phyloP scores from a whole-genome alignment of 2,797 vertebrate species.

The Chaetophractus vellerosus region DNA sequence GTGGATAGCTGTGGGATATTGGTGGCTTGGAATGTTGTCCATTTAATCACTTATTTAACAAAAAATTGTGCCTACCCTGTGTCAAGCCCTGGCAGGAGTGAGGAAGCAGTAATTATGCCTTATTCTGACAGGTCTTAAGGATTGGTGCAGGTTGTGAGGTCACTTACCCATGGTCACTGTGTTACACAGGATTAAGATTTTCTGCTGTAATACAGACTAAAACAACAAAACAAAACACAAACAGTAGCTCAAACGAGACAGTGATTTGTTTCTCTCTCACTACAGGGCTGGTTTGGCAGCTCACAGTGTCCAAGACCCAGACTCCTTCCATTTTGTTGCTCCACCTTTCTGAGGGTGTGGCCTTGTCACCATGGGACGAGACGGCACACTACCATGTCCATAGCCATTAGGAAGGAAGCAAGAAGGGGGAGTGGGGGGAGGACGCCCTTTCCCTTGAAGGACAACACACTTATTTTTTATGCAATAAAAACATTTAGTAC shows the following conservation, averaged over 20 bases:
- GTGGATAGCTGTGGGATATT: background rate
- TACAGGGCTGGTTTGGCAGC: background rate
- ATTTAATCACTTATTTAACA: background rate
- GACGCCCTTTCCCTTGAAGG: background rate
- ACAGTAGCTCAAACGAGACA: background rate
- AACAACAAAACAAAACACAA: background rate
- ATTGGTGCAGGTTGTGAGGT: background rate
- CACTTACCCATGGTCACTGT: background rate
- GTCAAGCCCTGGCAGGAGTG: background rate
- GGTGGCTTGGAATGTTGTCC: background rate
- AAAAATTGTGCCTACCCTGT: background rate
- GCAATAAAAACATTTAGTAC: background rate
- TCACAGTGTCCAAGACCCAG: background rate
- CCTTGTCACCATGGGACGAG: background rate
- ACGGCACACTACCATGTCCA: fast-evolving
- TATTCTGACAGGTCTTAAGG: background rate
- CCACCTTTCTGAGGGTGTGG: background rate
- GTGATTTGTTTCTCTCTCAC: background rate
- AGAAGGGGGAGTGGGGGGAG: background rate
- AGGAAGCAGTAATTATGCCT: background rate
- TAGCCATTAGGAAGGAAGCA: background rate
- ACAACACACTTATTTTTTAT: background rate
- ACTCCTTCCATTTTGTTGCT: background rate
- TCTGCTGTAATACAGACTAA: background rate
- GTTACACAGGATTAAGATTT: background rate